A percentile compares a stretch with the other conserved stretches of the same genome.
These are phyloP conservation scores for Ceratina calcarata DNA, from an alignment of 1,140 invertebrate species.

Conservation along the genomic window DNA sequence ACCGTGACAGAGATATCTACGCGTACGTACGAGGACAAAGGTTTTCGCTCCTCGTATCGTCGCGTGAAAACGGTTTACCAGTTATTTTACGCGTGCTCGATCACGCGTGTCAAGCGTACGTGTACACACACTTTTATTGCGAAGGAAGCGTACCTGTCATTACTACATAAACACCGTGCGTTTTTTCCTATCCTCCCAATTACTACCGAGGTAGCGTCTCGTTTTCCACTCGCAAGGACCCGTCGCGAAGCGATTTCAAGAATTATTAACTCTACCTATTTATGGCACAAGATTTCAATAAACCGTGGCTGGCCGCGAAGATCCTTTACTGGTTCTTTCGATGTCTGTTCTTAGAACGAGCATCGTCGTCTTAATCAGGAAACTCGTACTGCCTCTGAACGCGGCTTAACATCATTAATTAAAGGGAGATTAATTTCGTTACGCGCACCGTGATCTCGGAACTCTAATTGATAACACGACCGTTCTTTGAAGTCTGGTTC, in stretches of 20 bases:
- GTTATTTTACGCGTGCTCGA: neutral
- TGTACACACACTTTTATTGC: too few species aligned
- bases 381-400: constrained; percentile 34
- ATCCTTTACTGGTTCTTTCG: constrained; percentile 21
- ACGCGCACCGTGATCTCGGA: constrained; percentile 45
- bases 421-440: constrained; percentile 48
- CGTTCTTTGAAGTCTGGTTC: constrained; percentile 25
- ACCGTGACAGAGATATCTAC: neutral
- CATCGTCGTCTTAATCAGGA: constrained; percentile 43
- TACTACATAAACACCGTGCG: too few species aligned
- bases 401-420: constrained; percentile 45
- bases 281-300: constrained; percentile 38
- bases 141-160: too few species aligned
- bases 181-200: too few species aligned
- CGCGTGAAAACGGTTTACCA: neutral
- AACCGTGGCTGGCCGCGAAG: neutral
- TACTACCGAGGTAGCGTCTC: too few species aligned
- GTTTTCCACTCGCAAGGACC: too few species aligned
- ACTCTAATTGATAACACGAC: constrained; percentile 46
- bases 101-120: too few species aligned
- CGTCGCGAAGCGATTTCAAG: too few species aligned
- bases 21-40: constrained; percentile 8
- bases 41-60: neutral
- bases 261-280: too few species aligned
- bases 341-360: constrained; percentile 29